Percentiles rank a stretch among this genome's conserved stretches.
These are phyloP conservation scores for Prosopocoilus inquinatus DNA, from an alignment of 2,888 invertebrate species.

Conservation along the genomic window DNA sequence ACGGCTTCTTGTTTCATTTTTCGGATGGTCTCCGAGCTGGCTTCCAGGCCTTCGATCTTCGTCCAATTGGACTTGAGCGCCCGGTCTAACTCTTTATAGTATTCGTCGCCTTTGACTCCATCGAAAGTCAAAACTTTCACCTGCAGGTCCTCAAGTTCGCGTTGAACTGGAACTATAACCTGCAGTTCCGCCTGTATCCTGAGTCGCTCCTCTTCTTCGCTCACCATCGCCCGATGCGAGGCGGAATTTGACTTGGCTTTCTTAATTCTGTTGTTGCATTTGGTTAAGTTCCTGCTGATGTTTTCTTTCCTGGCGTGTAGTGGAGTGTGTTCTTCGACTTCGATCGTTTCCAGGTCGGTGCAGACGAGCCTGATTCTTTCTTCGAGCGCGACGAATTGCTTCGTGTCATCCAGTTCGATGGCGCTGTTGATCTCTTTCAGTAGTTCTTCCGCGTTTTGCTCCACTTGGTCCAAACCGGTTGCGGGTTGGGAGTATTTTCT, in stretches of 20 bases:
- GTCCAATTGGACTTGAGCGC: constrained; percentile 24
- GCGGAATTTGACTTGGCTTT: constrained; percentile 14
- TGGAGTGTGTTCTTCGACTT: constrained; percentile 19
- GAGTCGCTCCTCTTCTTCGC: constrained; percentile 6
- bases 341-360: constrained; percentile 27
- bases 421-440: constrained; percentile 25
- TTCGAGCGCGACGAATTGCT: constrained; percentile 25
- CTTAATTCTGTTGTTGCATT: constrained; percentile 25
- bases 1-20: constrained; percentile 14
- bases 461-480: constrained; percentile 20
- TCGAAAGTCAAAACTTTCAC: constrained; percentile 24
- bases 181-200: constrained; percentile 5
- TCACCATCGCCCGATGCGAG: not conserved
- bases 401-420: constrained; percentile 24
- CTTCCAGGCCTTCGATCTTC: constrained; percentile 18
- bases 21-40: constrained; percentile 15
- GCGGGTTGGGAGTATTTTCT: not conserved
- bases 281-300: constrained; percentile 24
- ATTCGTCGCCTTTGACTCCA: constrained; percentile 21
- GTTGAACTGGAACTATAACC: constrained; percentile 16
- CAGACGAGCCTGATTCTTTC: constrained; percentile 30
- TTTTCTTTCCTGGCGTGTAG: constrained; percentile 20
- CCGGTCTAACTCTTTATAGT: constrained; percentile 23
- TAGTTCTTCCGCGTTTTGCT: constrained; percentile 21
- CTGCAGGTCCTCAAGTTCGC: constrained; percentile 20